Evolutionary conservation across 1,140 invertebrate species (phyloP).

Genomic region (Sarcophaga peregrina): DNA sequence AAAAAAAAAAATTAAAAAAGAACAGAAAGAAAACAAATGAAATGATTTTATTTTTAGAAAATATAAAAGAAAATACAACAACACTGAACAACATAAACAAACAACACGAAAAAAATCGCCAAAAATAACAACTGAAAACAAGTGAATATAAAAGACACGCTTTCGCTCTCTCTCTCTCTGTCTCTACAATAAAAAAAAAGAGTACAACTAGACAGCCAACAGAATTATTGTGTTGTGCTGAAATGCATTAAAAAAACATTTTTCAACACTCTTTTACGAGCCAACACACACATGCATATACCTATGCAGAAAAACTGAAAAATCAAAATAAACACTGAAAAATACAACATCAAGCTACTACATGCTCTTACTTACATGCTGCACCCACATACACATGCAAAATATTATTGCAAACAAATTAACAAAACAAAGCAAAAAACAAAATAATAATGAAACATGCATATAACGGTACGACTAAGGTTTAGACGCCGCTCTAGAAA

Average conservation of each 20-base stretch:
- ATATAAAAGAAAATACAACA: constrained; percentile 30
- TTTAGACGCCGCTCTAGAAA: constrained; percentile 39
- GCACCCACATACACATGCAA: not conserved
- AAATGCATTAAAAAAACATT: constrained; percentile 26
- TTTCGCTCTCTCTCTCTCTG: too few species aligned
- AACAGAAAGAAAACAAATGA: too few species aligned
- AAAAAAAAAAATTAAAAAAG: not conserved
- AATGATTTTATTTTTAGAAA: not conserved
- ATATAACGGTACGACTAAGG: constrained; percentile 22
- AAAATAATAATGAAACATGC: too few species aligned
- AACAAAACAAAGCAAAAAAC: not conserved
- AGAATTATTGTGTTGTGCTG: not conserved
- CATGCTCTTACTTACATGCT: not conserved
- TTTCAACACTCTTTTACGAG: not conserved
- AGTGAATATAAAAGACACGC: constrained; percentile 18
- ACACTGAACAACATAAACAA: constrained; percentile 12
- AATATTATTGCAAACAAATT: not conserved
- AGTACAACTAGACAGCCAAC: not conserved
- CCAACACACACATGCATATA: not conserved
- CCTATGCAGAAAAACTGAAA: not conserved
- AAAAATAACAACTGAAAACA: constrained; percentile 4
- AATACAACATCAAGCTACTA: not conserved
- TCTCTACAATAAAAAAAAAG: not conserved
- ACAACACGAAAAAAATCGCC: not conserved
- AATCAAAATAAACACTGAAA: not conserved